phyloP scores from a whole-genome alignment of 2,113 vertebrate species.

The Ahaetulla prasina region DNA sequence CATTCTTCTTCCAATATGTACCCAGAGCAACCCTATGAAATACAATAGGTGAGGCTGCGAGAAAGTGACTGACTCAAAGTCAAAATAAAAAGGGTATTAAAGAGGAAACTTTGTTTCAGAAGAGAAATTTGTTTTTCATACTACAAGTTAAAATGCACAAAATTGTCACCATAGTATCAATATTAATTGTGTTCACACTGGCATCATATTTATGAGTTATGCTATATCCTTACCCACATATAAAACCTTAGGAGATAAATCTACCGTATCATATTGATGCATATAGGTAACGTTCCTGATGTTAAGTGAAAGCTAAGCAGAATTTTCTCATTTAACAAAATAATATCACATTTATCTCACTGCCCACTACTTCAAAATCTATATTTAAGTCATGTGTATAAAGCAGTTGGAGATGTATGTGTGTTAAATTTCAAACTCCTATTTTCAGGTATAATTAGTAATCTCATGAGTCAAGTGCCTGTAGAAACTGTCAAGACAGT shows the following conservation, averaged over 20 bases:
- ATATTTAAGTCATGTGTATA: background rate
- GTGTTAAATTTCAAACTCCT: background rate
- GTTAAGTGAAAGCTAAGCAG: background rate
- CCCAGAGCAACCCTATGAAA: background rate
- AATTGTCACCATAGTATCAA: background rate
- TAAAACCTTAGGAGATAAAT: background rate
- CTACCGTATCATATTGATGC: background rate
- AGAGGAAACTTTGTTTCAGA: background rate
- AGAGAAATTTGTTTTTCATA: background rate
- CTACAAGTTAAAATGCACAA: background rate
- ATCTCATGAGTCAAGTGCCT: conserved; percentile 3
- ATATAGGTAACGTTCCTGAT: background rate
- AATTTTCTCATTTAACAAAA: background rate
- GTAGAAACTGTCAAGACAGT: background rate
- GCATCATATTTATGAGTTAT: background rate
- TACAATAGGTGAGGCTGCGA: background rate
- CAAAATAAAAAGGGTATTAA: background rate
- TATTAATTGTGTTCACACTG: background rate
- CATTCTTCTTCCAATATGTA: background rate
- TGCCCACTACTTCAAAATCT: background rate
- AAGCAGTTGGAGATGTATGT: background rate
- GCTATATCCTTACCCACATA: background rate
- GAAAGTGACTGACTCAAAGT: background rate
- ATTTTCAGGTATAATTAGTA: conserved; percentile 12
- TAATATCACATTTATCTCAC: background rate